Evolutionary conservation across 1,140 invertebrate species (phyloP).

Genomic region (Notospermus geniculatus): DNA sequence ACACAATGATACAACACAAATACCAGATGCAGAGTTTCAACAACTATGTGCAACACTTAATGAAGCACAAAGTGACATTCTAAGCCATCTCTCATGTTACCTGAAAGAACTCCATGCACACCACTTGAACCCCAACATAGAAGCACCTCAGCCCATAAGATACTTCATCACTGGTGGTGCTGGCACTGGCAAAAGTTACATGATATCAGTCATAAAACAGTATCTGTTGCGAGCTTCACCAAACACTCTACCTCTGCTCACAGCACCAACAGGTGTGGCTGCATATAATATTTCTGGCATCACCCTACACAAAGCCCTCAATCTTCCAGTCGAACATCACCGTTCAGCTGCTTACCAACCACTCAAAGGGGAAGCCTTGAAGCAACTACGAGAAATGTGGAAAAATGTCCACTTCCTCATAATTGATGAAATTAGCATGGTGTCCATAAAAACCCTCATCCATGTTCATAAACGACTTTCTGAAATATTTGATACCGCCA

Average conservation of each 20-base stretch:
- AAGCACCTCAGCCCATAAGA: slow-evolving; percentile 4
- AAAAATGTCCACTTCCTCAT: background rate
- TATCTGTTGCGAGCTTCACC: slow-evolving; percentile 13
- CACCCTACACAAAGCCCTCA: slow-evolving; percentile 19
- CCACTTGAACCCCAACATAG: background rate
- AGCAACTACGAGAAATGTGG: background rate
- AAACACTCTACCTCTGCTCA: slow-evolving; percentile 14
- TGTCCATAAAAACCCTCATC: background rate
- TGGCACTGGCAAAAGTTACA: slow-evolving; percentile 23
- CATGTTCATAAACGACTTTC: no score
- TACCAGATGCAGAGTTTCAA: slow-evolving; percentile 14
- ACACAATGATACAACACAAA: slow-evolving; percentile 7
- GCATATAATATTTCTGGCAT: slow-evolving; percentile 27
- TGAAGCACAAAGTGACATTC: slow-evolving; percentile 2
- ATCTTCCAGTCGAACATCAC: slow-evolving; percentile 1
- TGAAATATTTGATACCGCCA: background rate
- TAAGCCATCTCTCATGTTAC: background rate
- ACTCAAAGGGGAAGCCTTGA: no score
- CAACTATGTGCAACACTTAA: slow-evolving; percentile 20
- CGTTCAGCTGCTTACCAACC: background rate
- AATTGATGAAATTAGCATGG: slow-evolving; percentile 9
- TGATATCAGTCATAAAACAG: slow-evolving; percentile 9
- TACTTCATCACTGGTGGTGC: slow-evolving; percentile 26
- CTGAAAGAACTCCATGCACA: slow-evolving; percentile 2
- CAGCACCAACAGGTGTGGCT: slow-evolving; percentile 26